Base-by-base conservation (phyloP, 2,797 vertebrate species). In the Passerculus sandwichensis region DNA sequence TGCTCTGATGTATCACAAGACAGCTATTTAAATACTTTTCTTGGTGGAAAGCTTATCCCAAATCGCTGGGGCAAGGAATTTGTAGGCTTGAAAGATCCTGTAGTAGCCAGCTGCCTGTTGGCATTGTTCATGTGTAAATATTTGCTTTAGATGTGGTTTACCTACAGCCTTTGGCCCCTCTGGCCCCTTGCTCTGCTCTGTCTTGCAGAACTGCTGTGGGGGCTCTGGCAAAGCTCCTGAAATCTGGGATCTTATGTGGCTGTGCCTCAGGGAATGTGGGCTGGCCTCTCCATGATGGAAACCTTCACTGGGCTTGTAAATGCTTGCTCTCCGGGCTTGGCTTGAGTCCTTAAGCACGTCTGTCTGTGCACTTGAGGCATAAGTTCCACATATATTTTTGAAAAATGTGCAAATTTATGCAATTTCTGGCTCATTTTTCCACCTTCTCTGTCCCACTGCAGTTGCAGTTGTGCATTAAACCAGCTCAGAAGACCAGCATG, bases 51-150 rank as follows among this genome's bases (percentile, higher is more conserved):
- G 17, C 45, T 70, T 30, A 30, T 54, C 38, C 0, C 17, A 5
- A 7, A 38, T 65, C 17, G 12, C 30, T 29, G 27, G 18, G 62
- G 26, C 42, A 14, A 40, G 9, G 22, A 70, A 44, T 50, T 56
- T 53, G 50, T 13, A 57, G 61, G 78, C 42, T 83, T 67, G 80
- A 38, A 38, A 38, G 38, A 38, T 20, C 10, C 1, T 3, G 19
- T 30, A 44, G 56, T 84, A 89, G 89, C 70, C 72, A 74, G 81
- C 64, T 73, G 86, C n/a, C 75, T 15, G 14, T 4, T 42, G 71
- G 67, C 78, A 11, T 94, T 81, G 91, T 42, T 71, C 22, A 18
- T 40, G 9, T 71, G 62, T 71, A 89, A 96, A 89, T 95, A 69
- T 89, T 94, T 80, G 72, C 54, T 51, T 34, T 72, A 80, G 57